Percentiles rank a stretch among this genome's conserved stretches.
Conservation (phyloP, 2,113 vertebrate species). For the Varanus salvator region DNA sequence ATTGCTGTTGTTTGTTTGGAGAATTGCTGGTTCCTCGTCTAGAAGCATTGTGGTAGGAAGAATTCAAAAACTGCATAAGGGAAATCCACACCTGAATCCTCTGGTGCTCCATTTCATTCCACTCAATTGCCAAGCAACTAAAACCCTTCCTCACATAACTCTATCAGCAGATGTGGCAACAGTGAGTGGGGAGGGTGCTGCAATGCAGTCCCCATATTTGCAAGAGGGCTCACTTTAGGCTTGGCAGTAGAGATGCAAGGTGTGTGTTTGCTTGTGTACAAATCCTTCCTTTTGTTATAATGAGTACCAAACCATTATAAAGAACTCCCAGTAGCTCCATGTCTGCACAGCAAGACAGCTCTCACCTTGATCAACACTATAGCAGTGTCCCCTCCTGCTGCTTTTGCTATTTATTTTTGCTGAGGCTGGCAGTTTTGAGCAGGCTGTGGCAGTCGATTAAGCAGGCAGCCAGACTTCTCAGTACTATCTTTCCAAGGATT, state of each 20-base stretch:
- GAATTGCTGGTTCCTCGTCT: background rate
- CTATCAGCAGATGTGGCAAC: fast-evolving
- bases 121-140: background rate
- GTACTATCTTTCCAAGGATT: constrained; percentile 4
- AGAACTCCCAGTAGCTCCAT: background rate
- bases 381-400: background rate
- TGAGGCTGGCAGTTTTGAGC: constrained; percentile 24
- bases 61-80: background rate
- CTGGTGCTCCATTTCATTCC: background rate
- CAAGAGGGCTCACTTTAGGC: fast-evolving
- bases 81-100: background rate
- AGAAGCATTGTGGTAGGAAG: fast-evolving
- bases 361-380: background rate
- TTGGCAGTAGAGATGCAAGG: background rate
- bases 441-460: constrained; percentile 17
- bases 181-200: too few relatives aligned
- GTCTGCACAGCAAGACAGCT: fast-evolving
- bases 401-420: constrained; percentile 15
- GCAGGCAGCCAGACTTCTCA: background rate
- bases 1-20: background rate
- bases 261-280: background rate
- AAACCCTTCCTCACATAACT: background rate
- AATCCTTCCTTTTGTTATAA: fast-evolving
- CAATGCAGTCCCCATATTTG: background rate
- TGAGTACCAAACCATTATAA: fast-evolving